Evolutionary conservation across 2,888 invertebrate genomes (phyloP), one percentile per base, ranked within the genome.

Genomic region (Tiliacea citrago): DNA sequence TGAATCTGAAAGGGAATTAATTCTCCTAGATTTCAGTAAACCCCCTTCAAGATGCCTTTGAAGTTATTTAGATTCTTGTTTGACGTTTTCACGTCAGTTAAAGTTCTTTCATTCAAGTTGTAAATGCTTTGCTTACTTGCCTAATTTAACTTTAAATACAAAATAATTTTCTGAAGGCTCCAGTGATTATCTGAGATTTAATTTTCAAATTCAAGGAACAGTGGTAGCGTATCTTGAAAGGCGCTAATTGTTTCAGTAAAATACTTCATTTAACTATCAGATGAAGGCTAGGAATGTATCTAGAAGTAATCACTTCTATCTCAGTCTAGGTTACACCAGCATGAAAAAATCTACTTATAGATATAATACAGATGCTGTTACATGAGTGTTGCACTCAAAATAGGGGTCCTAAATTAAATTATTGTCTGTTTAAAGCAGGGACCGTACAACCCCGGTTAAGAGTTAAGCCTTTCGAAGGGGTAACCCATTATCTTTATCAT

Each of bases 61-160:
- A 83, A 77, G 79, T 79, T 77, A 75, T 76, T 78, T 68, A 73
- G 73, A 77, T 71, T 83, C 76, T 81, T 79, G 81, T 84, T 84
- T 84, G 86, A 86, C 87, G 80, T 86, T 82, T 82, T 63, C 68
- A 83, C 78, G 86, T 81, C 82, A 83, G 78, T 81, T 82, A 58
- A 85, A 83, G 68, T 85, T 85, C 75, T 83, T 87, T 74, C 65
- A 77, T 79, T 73, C 51, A 77, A 83, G 70, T 87, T 87, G 58
- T 81, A 77, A 87, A 82, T 75, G 80, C 75, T 76, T 84, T 78
- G 79, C 79, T 84, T 83, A 81, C 77, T 72, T 57, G 73, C 61
- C 76, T 79, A 85, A 87, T 87, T 87, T 80, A 87, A 87, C 85
- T 87, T 87, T 85, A 67, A 79, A 77, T 79, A 73, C 75, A 73